A percentile compares a stretch with the other conserved stretches of the same genome.
These are phyloP conservation scores for Ormyrus thymus DNA, from an alignment of 2,888 invertebrate genomes.

Conservation along the genomic window DNA sequence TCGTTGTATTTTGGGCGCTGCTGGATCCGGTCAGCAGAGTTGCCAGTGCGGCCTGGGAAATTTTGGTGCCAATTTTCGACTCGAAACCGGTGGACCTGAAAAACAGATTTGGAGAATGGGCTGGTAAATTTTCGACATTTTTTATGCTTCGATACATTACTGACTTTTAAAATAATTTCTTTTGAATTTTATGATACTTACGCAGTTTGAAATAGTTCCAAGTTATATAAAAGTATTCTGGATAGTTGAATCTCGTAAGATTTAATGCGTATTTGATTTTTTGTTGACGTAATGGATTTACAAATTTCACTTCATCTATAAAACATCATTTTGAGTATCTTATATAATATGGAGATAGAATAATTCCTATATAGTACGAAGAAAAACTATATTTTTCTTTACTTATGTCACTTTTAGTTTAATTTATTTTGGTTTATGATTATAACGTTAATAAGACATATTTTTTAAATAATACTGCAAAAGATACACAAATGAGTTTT, in stretches of 20 bases:
- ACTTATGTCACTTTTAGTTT: no score
- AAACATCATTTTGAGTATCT: no score
- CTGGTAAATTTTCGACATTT: constrained; percentile 79
- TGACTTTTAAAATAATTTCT: neutral
- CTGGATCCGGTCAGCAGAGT: constrained; percentile 63
- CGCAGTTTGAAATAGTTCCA: neutral
- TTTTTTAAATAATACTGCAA: no score
- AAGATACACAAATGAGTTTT: no score
- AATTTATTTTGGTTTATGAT: no score
- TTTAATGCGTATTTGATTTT: no score
- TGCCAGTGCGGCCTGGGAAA: constrained; percentile 63
- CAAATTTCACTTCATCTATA: no score
- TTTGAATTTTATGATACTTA: neutral
- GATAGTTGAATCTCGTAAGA: neutral
- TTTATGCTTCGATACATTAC: neutral
- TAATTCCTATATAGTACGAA: no score
- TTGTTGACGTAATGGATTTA: no score
- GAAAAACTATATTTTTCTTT: no score
- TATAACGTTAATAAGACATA: no score
- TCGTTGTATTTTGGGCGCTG: constrained; percentile 65
- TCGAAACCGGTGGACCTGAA: constrained; percentile 66
- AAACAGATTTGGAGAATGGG: constrained; percentile 87
- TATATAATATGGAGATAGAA: no score
- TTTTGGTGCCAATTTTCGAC: constrained; percentile 66
- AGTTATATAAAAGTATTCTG: neutral